Evolutionary conservation across 2,888 invertebrate genomes (phyloP).

Genomic region (Parasteatoda lunata): DNA sequence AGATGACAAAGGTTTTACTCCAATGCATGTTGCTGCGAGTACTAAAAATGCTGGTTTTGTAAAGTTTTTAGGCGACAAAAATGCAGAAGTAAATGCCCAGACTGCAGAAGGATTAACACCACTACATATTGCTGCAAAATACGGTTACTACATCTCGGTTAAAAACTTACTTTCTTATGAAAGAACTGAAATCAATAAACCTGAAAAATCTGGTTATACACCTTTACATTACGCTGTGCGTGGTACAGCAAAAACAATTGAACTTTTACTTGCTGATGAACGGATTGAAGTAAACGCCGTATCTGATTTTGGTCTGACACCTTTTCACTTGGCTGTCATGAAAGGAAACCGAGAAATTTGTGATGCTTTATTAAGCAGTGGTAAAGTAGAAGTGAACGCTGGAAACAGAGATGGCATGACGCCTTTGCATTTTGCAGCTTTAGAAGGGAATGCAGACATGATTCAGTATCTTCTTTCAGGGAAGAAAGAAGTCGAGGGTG

Average conservation of each 20-base stretch:
- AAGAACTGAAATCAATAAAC: neutral
- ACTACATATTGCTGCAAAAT: neutral
- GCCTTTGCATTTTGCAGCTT: constrained; percentile 3
- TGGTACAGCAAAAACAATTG: neutral
- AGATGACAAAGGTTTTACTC: neutral
- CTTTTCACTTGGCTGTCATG: neutral
- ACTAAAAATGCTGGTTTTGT: neutral
- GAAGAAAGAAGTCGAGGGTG: neutral
- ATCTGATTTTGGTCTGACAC: neutral
- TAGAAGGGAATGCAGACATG: neutral
- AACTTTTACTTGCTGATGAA: neutral
- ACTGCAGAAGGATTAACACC: neutral
- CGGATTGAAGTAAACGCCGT: neutral
- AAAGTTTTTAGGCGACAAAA: neutral
- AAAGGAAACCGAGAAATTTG: neutral
- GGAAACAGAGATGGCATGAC: neutral
- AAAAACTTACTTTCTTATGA: neutral
- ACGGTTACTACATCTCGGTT: neutral
- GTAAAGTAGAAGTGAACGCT: neutral
- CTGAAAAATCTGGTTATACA: neutral
- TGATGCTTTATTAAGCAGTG: neutral
- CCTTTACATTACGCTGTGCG: neutral
- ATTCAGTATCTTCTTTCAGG: neutral
- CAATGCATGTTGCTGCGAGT: neutral
- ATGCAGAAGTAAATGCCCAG: neutral